Conservation (phyloP, 64 coral and sea anemone species). For the Anthopleura sola region DNA sequence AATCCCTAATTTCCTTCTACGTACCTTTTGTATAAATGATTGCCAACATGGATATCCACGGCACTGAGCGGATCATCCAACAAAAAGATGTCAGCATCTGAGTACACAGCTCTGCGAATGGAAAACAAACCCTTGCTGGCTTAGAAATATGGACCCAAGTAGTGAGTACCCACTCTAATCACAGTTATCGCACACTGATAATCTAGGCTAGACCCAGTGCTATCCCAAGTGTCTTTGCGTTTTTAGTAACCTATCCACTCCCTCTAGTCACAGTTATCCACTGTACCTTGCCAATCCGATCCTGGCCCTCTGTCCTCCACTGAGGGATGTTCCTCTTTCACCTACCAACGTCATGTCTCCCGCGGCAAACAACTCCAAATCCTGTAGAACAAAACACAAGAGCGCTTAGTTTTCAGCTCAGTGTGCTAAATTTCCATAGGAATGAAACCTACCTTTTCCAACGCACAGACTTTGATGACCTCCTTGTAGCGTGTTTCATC, state of each 20-base stretch:
- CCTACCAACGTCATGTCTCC: conserved; percentile 29
- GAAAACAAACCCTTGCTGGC: background rate
- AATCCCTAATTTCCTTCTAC: background rate
- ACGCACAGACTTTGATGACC: conserved; percentile 31
- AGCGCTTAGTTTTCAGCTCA: too few species aligned
- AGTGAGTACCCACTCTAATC: too few species aligned
- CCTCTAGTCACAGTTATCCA: too few species aligned
- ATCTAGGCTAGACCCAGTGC: background rate
- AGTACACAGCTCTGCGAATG: conserved; percentile 27
- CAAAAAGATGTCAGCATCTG: conserved; percentile 18
- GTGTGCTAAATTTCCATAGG: background rate
- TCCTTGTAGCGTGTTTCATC: conserved; percentile 11
- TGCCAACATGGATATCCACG: conserved; percentile 37
- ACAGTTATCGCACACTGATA: too few species aligned
- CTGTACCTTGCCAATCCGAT: conserved; percentile 4
- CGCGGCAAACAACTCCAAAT: background rate
- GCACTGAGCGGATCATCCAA: conserved; percentile 49
- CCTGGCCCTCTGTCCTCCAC: conserved; percentile 6
- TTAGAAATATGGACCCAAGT: too few species aligned
- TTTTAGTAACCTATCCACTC: too few species aligned
- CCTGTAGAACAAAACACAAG: background rate
- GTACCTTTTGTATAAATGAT: conserved; percentile 32
- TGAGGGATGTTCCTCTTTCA: conserved; percentile 4
- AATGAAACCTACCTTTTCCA: conserved; percentile 6
- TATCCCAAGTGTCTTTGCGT: too few species aligned